Conservation (phyloP, 2,888 invertebrate species). For the Caradrina clavipalpis region DNA sequence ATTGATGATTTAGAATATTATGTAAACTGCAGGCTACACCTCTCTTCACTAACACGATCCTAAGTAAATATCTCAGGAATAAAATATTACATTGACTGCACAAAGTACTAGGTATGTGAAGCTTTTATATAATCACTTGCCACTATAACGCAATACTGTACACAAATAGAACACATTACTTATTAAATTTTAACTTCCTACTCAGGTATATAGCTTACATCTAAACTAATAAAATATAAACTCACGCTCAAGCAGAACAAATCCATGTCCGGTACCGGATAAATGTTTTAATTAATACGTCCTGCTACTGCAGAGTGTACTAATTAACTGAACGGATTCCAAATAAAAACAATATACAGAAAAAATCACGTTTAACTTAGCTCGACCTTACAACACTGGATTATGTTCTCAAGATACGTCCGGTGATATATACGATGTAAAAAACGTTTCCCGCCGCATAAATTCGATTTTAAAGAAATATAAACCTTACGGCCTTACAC, state of each 20-base stretch:
- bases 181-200: conserved; percentile 19
- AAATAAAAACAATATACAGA: conserved; percentile 79
- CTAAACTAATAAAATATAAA: conserved; percentile 57
- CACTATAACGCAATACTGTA: not conserved
- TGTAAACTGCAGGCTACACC: not conserved
- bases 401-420: conserved; percentile 74
- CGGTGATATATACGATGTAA: conserved; percentile 67
- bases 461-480: conserved; percentile 49
- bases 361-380: conserved; percentile 76
- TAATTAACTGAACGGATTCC: conserved; percentile 86
- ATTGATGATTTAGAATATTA: conserved; percentile 3
- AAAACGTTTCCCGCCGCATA: conserved; percentile 46
- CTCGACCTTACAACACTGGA: conserved; percentile 69
- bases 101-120: conserved; percentile 16
- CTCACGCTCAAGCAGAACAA: conserved; percentile 74
- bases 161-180: conserved; percentile 1
- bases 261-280: conserved; percentile 80
- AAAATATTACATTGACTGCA: not conserved
- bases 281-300: conserved; percentile 80
- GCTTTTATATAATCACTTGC: conserved; percentile 20
- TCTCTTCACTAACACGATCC: not conserved
- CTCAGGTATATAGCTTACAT: not conserved
- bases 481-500: conserved; percentile 55
- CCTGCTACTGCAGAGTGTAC: conserved; percentile 75
- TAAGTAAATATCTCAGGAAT: not conserved